A percentile compares a stretch with the other conserved stretches of the same genome.
These are phyloP conservation scores for Gobio occitaniae DNA, from an alignment of 2,797 vertebrate species.

Conservation along the genomic window DNA sequence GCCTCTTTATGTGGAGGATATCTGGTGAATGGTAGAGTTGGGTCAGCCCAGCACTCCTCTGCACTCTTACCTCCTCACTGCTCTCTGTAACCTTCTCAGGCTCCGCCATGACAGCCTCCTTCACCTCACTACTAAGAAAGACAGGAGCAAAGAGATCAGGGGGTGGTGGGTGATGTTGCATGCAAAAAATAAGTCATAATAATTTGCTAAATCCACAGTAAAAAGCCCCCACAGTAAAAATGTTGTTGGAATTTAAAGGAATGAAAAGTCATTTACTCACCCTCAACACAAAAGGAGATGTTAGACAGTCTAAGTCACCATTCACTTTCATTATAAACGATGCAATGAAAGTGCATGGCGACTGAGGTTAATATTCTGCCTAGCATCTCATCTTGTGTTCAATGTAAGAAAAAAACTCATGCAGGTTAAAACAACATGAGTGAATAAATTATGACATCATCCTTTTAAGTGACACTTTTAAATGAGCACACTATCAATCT, in stretches of 20 bases:
- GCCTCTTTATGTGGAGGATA: constrained; percentile 12
- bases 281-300: background rate
- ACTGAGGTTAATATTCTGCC: background rate
- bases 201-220: background rate
- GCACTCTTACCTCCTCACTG: constrained; percentile 79
- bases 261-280: background rate
- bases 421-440: background rate
- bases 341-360: background rate
- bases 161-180: background rate
- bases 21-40: constrained; percentile 12
- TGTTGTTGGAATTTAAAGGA: background rate
- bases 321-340: background rate
- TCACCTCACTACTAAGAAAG: constrained; percentile 68
- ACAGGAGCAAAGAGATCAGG: background rate
- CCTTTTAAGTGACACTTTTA: background rate
- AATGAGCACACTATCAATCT: background rate
- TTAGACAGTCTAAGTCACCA: background rate
- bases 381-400: background rate
- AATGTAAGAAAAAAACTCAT: background rate
- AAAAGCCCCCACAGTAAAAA: background rate
- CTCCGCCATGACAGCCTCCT: constrained; percentile 71
- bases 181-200: background rate
- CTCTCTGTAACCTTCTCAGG: constrained; percentile 72
- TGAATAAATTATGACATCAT: background rate
- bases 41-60: constrained; percentile 4